Evolutionary conservation across 2,888 invertebrate species (phyloP).

Genomic region (Crossocerus cetratus): DNA sequence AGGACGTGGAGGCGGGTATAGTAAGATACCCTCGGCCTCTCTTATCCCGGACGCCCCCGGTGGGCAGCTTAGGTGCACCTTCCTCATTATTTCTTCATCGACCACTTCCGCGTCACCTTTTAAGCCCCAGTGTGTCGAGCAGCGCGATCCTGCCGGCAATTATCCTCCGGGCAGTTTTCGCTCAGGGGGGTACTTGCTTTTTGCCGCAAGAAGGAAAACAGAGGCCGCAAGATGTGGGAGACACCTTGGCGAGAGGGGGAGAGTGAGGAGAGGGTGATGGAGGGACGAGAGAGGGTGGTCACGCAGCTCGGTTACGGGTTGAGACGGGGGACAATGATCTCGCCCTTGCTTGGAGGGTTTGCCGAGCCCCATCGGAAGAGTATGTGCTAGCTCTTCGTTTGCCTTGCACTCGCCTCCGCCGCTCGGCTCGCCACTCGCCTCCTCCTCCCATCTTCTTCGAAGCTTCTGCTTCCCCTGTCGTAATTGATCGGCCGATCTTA

Average conservation of each 20-base stretch:
- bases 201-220: slow-evolving; percentile 2
- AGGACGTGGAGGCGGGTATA: too few relatives aligned
- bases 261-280: slow-evolving; percentile 1
- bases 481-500: slow-evolving; percentile 61
- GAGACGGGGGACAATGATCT: slow-evolving; percentile 27
- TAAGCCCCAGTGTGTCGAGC: slow-evolving; percentile 26
- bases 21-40: too few relatives aligned
- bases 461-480: slow-evolving; percentile 30
- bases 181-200: slow-evolving; percentile 59
- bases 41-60: too few relatives aligned
- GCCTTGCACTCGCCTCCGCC: background rate
- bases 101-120: slow-evolving; percentile 40
- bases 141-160: slow-evolving; percentile 62
- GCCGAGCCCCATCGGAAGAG: slow-evolving; percentile 23
- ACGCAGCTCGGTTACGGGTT: slow-evolving; percentile 12
- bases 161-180: slow-evolving; percentile 71
- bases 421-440: background rate
- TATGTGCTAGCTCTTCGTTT: slow-evolving; percentile 9
- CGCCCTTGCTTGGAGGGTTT: slow-evolving; percentile 40
- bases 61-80: background rate
- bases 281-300: background rate
- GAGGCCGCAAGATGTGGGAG: slow-evolving; percentile 8
- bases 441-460: too few relatives aligned
- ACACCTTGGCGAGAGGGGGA: slow-evolving; percentile 14
- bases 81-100: slow-evolving; percentile 42